A percentile compares a stretch with the other conserved stretches of the same genome.
These are phyloP conservation scores for Drymodes brunneopygia DNA, from an alignment of 2,113 vertebrate species.

Conservation along the genomic window DNA sequence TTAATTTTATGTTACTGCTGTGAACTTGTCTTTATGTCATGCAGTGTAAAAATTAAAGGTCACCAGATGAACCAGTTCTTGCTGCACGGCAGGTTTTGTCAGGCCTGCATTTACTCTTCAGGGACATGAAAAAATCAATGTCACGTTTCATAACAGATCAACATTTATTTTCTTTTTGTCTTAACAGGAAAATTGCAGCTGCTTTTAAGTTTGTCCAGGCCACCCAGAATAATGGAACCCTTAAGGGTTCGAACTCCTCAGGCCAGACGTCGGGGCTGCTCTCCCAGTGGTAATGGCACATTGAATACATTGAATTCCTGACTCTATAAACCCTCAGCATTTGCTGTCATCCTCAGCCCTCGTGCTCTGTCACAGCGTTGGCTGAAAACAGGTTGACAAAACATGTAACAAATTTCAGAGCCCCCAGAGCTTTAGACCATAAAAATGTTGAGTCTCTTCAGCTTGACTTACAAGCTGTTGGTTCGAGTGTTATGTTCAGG, in stretches of 20 bases:
- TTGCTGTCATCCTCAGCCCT: background rate
- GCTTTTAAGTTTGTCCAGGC: conserved; percentile 95
- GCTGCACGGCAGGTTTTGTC: background rate
- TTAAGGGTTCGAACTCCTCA: conserved; percentile 89
- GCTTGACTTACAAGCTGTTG: background rate
- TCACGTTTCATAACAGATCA: background rate
- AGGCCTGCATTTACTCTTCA: background rate
- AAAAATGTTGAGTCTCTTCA: background rate
- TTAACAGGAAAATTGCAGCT: conserved; percentile 94
- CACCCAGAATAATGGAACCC: conserved; percentile 91
- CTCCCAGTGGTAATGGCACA: conserved; percentile 88
- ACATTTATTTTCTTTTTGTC: conserved; percentile 34
- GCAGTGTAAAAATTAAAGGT: background rate
- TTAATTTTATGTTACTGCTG: background rate
- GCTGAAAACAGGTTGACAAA: background rate
- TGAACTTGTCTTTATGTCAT: background rate
- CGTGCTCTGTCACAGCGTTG: rapidly evolving
- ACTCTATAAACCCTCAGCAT: background rate
- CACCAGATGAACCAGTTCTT: background rate
- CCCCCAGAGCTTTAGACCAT: background rate
- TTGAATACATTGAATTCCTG: background rate
- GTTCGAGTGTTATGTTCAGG: background rate
- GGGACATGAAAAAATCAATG: background rate
- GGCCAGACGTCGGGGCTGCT: conserved; percentile 87
- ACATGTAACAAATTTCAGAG: background rate